Evolutionary conservation across 2,797 vertebrate genomes (phyloP), one percentile per base, ranked within the genome.

Genomic region (Bovichtus diacanthus): DNA sequence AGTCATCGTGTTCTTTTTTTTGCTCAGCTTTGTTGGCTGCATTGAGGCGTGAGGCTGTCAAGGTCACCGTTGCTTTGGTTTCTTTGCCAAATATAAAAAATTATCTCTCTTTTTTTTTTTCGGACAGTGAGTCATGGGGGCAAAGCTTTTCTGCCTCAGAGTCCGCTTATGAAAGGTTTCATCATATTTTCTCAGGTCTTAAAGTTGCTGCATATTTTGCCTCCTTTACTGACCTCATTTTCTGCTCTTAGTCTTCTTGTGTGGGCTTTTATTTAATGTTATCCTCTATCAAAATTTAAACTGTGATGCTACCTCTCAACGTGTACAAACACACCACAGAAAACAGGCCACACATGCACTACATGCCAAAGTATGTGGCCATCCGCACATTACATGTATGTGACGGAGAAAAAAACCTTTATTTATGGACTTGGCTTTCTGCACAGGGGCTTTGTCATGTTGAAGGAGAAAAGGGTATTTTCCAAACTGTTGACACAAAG

Each of bases 31-130:
- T 77, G 31, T 73, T 39, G n/a, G 6, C 71, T 74, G 59, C 23
- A 19, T 39, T 0, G 18, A 77, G 34, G 29, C 61, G 41, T 0
- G 27, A 65, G 0, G 16, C 46, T 9, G 3, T 47, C 69, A 76
- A 74, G 83, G 81, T 79, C 69, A 53, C 47, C 49, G 62, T 39
- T 60, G 71, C 63, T 62, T 70, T 54, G 2, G 31, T 75, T 78
- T 65, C 29, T 75, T 50, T 62, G 41, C 39, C 41, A 44, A 27
- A 78, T 74, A 49, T 70, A 72, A 87, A 76, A 65, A 34, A 34
- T 2, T 31, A 34, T 34, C 8, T 34, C 31, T n/a, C n/a, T n/a
- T n/a, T n/a, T n/a, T n/a, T n/a, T 34, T 54, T 54, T 39, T 72
- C 8, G 44, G 71, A 27, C 19, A 13, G 19, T 25, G 59, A 58